Conservation (phyloP, 1,140 invertebrate species). For the Dufourea novaeangliae region DNA sequence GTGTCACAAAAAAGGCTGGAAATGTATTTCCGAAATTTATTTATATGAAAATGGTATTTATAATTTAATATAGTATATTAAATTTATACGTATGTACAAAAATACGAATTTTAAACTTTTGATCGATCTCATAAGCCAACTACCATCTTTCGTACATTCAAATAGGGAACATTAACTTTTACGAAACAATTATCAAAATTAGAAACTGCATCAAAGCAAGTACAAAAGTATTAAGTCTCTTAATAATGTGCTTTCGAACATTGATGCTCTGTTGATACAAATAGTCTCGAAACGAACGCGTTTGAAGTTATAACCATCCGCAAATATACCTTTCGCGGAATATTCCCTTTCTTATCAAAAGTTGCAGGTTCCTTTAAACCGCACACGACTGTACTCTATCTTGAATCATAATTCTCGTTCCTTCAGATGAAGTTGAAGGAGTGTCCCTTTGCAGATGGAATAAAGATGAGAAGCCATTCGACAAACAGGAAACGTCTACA, state of each 20-base stretch:
- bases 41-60: no score
- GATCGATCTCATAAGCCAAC: no score
- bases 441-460: constrained; percentile 75
- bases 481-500: constrained; percentile 65
- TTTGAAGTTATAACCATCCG: constrained; percentile 11
- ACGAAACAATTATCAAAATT: no score
- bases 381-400: constrained; percentile 32
- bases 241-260: neutral
- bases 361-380: constrained; percentile 27
- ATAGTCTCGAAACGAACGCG: neutral
- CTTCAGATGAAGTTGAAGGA: constrained; percentile 53
- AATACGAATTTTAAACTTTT: no score
- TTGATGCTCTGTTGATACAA: neutral
- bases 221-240: neutral
- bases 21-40: no score
- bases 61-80: no score
- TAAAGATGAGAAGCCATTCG: constrained; percentile 74
- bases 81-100: no score
- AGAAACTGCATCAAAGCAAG: no score
- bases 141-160: no score
- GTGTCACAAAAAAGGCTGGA: no score
- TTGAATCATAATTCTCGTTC: constrained; percentile 61
- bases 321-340: constrained; percentile 28
- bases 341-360: constrained; percentile 47
- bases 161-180: no score